Base-by-base conservation (phyloP, 2,888 invertebrate genomes). In the Rugalucina vietnamica region DNA sequence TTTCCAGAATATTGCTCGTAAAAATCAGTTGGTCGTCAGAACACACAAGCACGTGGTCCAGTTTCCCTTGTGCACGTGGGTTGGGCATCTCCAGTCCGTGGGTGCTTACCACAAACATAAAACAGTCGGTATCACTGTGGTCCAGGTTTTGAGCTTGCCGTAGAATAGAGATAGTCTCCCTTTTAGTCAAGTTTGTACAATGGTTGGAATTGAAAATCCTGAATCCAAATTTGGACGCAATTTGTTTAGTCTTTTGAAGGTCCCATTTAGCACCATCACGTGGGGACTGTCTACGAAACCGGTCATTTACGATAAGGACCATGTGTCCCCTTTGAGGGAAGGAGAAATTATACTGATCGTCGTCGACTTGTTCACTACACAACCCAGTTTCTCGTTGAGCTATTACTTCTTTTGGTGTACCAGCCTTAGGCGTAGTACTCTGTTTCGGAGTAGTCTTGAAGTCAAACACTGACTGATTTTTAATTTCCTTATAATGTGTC, bases 11-110 rank as follows among this genome's bases (percentile, higher is more conserved):
- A 12, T 70, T 81, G 69, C 86, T 86, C 10, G 86, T 88, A 34
- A 82, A 88, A 18, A 86, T 82, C 14, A 79, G 50, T 37, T 78
- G 72, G 29, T 86, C 86, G 49, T 88, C 88, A 1, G 88, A 72
- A 78, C 88, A 88, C 4, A 82, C 79, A 29, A 88, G 76, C 24
- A 82, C 84, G 54, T 88, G 88, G 43, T 88, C 88, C 4, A 54
- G 18, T 24, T 78, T 76, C 32, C 86, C 86, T 21, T 78, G 54
- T 3, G 50, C 72, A 2, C 12, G 8, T 32, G 80, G 77, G 36
- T 86, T 86, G 24, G 27, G 34, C 10, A 74, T 39, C 65, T 88
- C 88, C 0, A 81, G 24, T 0, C 88, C 88, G 75, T 88, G 88
- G 0, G 86, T 81, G 50, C 88, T 88, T 0, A 88, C 82, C 76